Base-by-base conservation (phyloP, 1,140 invertebrate genomes). In the Heliconius hermathena region DNA sequence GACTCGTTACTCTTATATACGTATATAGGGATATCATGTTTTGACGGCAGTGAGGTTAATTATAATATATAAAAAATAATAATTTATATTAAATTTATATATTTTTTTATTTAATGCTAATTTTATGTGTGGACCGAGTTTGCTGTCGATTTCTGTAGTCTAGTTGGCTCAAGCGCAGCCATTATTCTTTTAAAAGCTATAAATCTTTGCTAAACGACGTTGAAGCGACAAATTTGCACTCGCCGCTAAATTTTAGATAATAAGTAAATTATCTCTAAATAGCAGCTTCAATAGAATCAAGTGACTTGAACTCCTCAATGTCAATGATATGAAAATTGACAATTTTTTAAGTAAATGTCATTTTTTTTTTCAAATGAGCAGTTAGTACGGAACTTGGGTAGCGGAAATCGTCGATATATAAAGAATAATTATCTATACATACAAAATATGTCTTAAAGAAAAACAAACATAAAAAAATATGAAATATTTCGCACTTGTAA, bases 41-140 rank as follows among this genome's bases (percentile, higher is more conserved):
- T 79, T 79, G 81, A 81, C 77, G 76, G 18, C 77, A 76, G 66
- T 20, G n/a, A 4, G 74, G 76, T 79, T 75, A 83, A 78, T 81
- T 79, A 82, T 46, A 80, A 82, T 79, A 77, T 52, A 85, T 46
- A 91, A 90, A 89, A 92, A 91, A 90, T 89, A 60, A 26, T 26
- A 87, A 89, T 88, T 81, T 82, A 74, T 80, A 79, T 80, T 88
- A 85, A 86, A 91, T 91, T 90, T 46, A 46, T 91, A 91, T 90
- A 29, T 84, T 91, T 91, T 88, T 84, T 87, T 84, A 85, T 90
- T 91, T 89, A 90, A 91, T 91, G 91, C 83, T 90, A 90, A 92
- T 91, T 90, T 91, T 90, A 91, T 92, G 41, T 4, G 16, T 5
- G 1, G 41, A 5, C 11, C 13, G 41, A 13, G 86, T 76, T 85